Base-by-base conservation (phyloP, 2,888 invertebrate genomes). In the Malthinus seriepunctatus region DNA sequence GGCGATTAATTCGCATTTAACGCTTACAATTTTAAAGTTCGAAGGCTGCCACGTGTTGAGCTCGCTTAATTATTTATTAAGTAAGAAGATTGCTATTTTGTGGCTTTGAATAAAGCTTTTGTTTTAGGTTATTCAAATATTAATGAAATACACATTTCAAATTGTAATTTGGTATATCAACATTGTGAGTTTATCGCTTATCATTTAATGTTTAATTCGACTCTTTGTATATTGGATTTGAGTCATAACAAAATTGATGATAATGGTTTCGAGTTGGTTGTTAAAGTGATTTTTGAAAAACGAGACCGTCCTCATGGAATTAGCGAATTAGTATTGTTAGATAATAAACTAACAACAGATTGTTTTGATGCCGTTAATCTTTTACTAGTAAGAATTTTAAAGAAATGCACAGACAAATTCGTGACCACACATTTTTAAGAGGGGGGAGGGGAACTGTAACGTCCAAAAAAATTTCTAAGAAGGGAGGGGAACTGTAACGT, bases 241-340 rank as follows among this genome's bases (percentile, higher is more conserved):
- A 42, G 39, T 42, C 23, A 42, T n/a, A 42, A 42, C 23, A 15
- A 42, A 42, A 15, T 42, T n/a, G 39, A 42, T n/a, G 39, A 42
- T 15, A 9, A 1, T 9, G 39, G 39, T 11, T 42, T 42, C 14
- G 14, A 15, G 23, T 15, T 42, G 39, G 12, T 42, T 14, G 14
- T 12, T 42, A 42, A 14, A 5, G 39, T 15, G 1, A 42, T 42
- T 42, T 42, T 15, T 12, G 23, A 42, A 6, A 15, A 23, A 42
- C 15, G 23, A 6, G n/a, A 14, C 1, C 39, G 23, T 42, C n/a
- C 39, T n/a, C 23, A 14, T 7, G 23, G 15, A 5, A 42, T 42
- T 42, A 42, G 15, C 10, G 39, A 42, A 23, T 23, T 42, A 14
- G 23, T 42, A n/a, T 15, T 42, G 39, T 14, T 42, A n/a, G 14